A percentile compares a stretch with the other conserved stretches of the same genome.
These are phyloP conservation scores for Omphaloscelis lunosa DNA, from an alignment of 2,888 invertebrate genomes.

Conservation along the genomic window DNA sequence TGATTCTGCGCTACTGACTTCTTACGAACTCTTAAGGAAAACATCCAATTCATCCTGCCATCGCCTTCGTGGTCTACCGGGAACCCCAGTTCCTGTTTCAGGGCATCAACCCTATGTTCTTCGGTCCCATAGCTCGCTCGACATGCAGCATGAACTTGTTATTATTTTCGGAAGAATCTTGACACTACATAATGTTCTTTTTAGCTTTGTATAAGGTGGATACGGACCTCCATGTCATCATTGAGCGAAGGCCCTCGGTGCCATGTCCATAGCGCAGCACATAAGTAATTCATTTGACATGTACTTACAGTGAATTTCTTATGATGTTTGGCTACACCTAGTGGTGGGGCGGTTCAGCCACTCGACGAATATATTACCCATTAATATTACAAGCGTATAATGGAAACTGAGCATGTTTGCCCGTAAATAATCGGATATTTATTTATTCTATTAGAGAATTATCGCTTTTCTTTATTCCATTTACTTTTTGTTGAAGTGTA, in stretches of 20 bases:
- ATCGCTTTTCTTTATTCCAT: conserved; percentile 32
- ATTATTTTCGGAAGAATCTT: conserved; percentile 10
- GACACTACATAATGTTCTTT: conserved; percentile 5
- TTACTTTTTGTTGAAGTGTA: conserved; percentile 22
- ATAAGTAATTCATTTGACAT: conserved; percentile 61
- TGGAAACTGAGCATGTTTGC: conserved; percentile 49
- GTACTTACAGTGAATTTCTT: conserved; percentile 70
- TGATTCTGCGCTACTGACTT: background rate
- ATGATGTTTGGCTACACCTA: conserved; percentile 72
- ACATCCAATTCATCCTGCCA: background rate
- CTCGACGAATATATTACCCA: conserved; percentile 46
- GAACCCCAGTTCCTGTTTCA: background rate
- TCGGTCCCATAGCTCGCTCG: background rate
- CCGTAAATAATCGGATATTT: conserved; percentile 42
- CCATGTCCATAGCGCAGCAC: conserved; percentile 23
- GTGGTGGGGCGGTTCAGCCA: conserved; percentile 57
- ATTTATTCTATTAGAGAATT: conserved; percentile 51
- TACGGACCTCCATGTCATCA: conserved; percentile 26
- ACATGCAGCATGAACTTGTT: background rate
- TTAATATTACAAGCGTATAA: conserved; percentile 50
- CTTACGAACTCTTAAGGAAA: background rate
- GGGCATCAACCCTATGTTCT: background rate
- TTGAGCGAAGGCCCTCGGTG: conserved; percentile 11
- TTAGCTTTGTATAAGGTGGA: background rate
- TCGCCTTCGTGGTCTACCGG: background rate